Evolutionary conservation across 2,797 vertebrate genomes (phyloP), one percentile per base, ranked within the genome.

Genomic region (Leuciscus waleckii): DNA sequence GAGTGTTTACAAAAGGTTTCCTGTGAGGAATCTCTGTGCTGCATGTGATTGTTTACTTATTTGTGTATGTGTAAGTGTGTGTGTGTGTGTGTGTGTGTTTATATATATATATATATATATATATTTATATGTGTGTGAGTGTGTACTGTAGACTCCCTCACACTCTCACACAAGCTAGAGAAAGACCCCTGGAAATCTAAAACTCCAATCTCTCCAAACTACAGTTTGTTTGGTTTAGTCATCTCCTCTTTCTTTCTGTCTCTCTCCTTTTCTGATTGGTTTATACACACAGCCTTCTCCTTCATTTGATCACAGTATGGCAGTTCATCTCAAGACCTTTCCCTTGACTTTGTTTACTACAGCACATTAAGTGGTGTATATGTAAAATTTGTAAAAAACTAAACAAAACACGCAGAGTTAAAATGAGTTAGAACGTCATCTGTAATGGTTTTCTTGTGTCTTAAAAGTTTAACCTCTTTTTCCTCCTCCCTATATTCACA

Each of bases 221-320:
- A 76, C 29, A 86, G 89, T 91, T 92, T 93, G 89, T 93, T 94
- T 92, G 88, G 87, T 79, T 89, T 93, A 86, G 70, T 76, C 54
- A 61, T 70, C 43, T 75, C 49, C 49, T 82, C 14, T 70, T 39
- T 86, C 69, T 68, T 71, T 81, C 49, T 58, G 21, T 79, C 51
- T 77, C 43, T 41, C 39, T 83, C 71, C 75, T 67, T 56, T 35
- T 84, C 41, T 84, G 83, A 70, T 70, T 70, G 51, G 65, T 85
- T 61, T 85, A 58, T 84, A 79, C 65, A 79, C 75, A 78, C 49
- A 71, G 77, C 26, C 39, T 51, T 74, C 43, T 78, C 37, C 71
- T 83, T 92, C 91, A 94, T 93, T 93, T 91, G 91, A 92, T 90
- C 88, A 89, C 91, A 93, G 86, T 89, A 79, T 75, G 87, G 65